These are phyloP conservation scores for Manduca sexta DNA, from an alignment of 1,140 invertebrate genomes.

Conservation along the genomic window DNA sequence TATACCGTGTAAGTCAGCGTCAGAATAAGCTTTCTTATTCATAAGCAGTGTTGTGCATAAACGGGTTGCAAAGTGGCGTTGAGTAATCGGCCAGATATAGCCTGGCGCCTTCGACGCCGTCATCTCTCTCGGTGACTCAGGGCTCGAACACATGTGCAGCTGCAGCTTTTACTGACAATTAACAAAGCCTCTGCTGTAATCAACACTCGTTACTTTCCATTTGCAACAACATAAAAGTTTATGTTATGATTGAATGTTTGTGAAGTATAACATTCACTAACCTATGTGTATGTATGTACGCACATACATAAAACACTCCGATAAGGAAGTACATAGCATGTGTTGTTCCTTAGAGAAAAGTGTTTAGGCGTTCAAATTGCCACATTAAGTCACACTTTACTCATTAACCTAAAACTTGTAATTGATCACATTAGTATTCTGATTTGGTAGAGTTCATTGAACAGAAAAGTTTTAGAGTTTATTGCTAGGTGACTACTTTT, in stretches of 20 bases:
- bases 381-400: no score
- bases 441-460: no score
- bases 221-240: neutral
- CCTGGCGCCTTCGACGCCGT: slow-evolving; percentile 24
- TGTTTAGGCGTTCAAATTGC: no score
- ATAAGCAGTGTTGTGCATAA: slow-evolving; percentile 8
- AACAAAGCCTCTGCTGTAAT: neutral
- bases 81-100: slow-evolving; percentile 59
- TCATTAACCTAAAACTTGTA: no score
- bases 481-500: no score
- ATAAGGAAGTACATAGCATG: no score
- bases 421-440: no score
- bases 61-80: slow-evolving; percentile 21
- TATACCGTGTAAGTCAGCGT: slow-evolving; percentile 11
- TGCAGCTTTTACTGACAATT: slow-evolving; percentile 9
- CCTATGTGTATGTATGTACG: no score
- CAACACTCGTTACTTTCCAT: neutral
- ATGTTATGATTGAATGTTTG: neutral
- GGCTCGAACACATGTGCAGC: slow-evolving; percentile 21
- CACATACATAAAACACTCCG: no score
- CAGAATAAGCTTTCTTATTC: slow-evolving; percentile 18
- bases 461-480: no score
- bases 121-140: slow-evolving; percentile 28
- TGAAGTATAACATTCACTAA: no score
- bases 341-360: no score